Base-by-base conservation (phyloP, 2,888 invertebrate genomes). In the Heliconius sara region DNA sequence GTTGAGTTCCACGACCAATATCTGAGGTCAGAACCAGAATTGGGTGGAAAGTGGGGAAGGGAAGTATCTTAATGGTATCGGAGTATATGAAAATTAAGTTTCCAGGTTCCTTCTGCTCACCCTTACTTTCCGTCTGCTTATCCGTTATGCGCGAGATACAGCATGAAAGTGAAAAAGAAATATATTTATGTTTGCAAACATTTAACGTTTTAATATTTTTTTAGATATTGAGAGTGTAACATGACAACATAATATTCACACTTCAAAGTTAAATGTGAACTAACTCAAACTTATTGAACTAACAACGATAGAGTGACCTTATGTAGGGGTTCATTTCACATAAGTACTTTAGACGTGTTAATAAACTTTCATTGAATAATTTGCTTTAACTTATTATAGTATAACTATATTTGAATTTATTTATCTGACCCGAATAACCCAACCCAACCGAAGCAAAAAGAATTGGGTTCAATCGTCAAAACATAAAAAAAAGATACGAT, bases 231-330 rank as follows among this genome's bases (percentile, higher is more conserved):
- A 66, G 65, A 66, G 16, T 66, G 6, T 66, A 16, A 68, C 0
- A 25, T 70, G 1, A 43, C 43, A 13, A 7, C 6, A n/a, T 22
- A 43, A 7, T 9, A 13, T 43, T 43, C 43, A 60, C 22, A 57
- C n/a, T 73, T 60, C n/a, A 57, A 73, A 60, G 34, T 73, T 73
- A 73, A 73, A 57, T 34, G 34, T 73, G 60, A 73, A 73, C 73
- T 34, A 34, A 72, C 34, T n/a, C 57, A 30, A 30, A 27, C 30
- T n/a, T 52, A 57, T 30, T 72, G 57, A 57, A 73, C 30, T 5
- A 34, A 73, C n/a, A 30, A 6, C n/a, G 6, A 60, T 30, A 25
- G 12, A 34, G 6, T 16, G 10, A 34, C 7, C n/a, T 13, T 34
- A n/a, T 57, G 13, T 57, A n/a, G 30, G 22, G 47, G 52, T 30